Conservation (phyloP, 2,888 invertebrate genomes). For the Gibbula magus region DNA sequence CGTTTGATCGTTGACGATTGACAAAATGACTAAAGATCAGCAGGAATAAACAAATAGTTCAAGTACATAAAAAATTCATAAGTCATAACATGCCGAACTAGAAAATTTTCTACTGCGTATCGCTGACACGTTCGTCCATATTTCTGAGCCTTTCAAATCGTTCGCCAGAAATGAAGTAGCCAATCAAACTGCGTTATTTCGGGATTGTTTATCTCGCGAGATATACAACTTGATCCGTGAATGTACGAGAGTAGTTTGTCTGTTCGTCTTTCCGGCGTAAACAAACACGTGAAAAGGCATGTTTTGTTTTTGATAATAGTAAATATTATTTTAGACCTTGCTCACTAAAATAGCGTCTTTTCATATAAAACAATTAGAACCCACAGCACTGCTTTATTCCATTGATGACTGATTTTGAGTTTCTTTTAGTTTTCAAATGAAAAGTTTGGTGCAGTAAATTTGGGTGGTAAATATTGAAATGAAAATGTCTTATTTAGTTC, state of each 20-base stretch:
- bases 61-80: neutral
- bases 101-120: neutral
- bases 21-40: neutral
- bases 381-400: too few species aligned
- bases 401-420: too few species aligned
- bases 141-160: constrained; percentile 21
- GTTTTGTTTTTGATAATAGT: too few species aligned
- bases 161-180: constrained; percentile 13
- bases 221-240: neutral
- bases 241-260: neutral
- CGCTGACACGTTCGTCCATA: neutral
- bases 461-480: too few species aligned
- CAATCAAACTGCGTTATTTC: constrained; percentile 22
- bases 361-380: too few species aligned
- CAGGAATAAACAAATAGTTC: neutral
- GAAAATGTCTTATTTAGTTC: too few species aligned
- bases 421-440: too few species aligned
- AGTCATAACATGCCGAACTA: neutral
- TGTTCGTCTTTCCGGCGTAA: constrained; percentile 6
- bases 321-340: too few species aligned
- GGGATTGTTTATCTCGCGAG: constrained; percentile 29
- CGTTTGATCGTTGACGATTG: too few species aligned
- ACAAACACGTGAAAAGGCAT: neutral
- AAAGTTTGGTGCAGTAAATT: too few species aligned
- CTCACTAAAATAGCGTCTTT: too few species aligned